These are phyloP conservation scores for Cosmia trapezina DNA, from an alignment of 2,888 invertebrate species.

Conservation along the genomic window DNA sequence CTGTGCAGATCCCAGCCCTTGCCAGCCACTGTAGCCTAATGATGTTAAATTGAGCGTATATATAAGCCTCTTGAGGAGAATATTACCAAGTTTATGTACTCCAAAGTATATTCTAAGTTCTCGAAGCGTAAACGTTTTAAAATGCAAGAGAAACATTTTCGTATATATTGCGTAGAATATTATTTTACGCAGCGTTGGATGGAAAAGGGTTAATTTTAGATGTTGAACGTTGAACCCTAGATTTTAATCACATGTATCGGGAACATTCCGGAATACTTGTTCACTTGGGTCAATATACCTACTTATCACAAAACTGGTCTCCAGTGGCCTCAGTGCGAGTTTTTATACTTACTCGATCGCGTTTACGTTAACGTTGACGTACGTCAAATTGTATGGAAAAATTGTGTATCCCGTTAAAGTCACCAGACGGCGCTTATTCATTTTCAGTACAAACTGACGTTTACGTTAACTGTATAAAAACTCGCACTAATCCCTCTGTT, in stretches of 20 bases:
- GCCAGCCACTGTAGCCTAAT: constrained; percentile 13
- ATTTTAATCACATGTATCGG: neutral
- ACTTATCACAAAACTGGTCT: neutral
- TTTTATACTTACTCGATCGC: too few species aligned
- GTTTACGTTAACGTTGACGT: too few species aligned
- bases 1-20: constrained; percentile 7
- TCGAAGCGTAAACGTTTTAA: constrained; percentile 26
- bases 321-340: too few species aligned
- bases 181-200: neutral
- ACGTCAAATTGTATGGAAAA: too few species aligned
- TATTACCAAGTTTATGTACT: constrained; percentile 33
- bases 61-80: constrained; percentile 27
- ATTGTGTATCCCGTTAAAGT: too few species aligned
- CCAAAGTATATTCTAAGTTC: constrained; percentile 25
- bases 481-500: too few species aligned
- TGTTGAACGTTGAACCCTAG: neutral
- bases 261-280: neutral
- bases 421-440: too few species aligned
- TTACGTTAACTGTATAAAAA: too few species aligned
- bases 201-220: neutral
- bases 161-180: neutral
- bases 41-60: constrained; percentile 48
- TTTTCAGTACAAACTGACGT: too few species aligned
- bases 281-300: neutral
- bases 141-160: constrained; percentile 22